Base-by-base conservation (phyloP, 2,113 vertebrate genomes). In the Phainopepla nitens region DNA sequence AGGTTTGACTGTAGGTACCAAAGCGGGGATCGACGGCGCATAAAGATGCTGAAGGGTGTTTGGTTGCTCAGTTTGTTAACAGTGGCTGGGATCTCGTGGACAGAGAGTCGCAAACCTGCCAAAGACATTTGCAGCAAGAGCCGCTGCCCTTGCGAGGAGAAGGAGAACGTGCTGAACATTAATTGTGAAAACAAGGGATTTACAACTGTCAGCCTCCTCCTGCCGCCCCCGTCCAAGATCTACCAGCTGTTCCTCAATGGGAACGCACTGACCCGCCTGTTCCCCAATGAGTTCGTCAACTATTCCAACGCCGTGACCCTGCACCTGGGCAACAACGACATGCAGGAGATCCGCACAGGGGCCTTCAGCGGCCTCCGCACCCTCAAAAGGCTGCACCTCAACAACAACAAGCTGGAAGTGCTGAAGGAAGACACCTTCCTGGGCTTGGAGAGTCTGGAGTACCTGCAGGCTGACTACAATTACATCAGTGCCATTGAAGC, bases 161-260 rank as follows among this genome's bases (percentile, higher is more conserved):
- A 99, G 89, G 99, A 99, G 97, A 99, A 98, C 83, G 97, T 99
- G 13, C 97, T 99, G 85, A 99, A 99, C 97, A 99, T 99, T 96
- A 99, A 99, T 97, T 99, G 99, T 56, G 99, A 99, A 97, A 99
- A 98, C 98, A 99, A 99, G 97, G 99, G 99, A 97, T 99, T 99
- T 98, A 99, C 99, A 88, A 98, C 98, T 0, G 98, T 99, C 90
- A 99, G 98, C 94, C 98, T 98, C 95, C 99, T 99, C 47, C 98
- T 99, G 95, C 98, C 99, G 0, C 99, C 99, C 21, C 98, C 99
- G 0, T 99, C 99, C 95, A 99, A 99, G 96, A 98, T 99, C 92
- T 99, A 99, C 51, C 99, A 99, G 97, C 98, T 99, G 64, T 99
- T 99, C 97, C 98, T 99, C 93, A 99, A 99, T 12, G 99, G 99